A percentile compares a stretch with the other conserved stretches of the same genome.
Conservation (phyloP, 2,797 vertebrate genomes). For the Vireo griseus region DNA sequence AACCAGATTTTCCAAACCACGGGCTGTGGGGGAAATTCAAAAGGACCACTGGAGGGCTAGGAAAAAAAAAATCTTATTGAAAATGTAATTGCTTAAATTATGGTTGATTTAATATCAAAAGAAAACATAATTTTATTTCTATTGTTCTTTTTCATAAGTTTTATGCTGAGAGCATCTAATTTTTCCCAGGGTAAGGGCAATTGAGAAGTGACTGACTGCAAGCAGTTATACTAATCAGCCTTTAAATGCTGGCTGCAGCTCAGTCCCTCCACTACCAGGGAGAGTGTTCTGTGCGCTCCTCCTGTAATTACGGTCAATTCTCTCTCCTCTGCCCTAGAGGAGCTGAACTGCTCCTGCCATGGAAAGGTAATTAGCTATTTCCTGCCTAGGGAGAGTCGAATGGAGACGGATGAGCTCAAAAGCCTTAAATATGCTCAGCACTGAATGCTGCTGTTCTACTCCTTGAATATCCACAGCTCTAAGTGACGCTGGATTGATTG, state of each 20-base stretch:
- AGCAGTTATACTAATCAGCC: background rate
- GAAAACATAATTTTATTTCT: background rate
- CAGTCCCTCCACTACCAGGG: background rate
- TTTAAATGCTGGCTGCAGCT: background rate
- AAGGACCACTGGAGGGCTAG: background rate
- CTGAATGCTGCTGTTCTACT: background rate
- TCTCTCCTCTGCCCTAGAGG: constrained; percentile 1
- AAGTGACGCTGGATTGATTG: background rate
- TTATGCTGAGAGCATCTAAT: background rate
- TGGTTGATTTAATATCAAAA: constrained; percentile 13
- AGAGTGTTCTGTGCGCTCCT: background rate
- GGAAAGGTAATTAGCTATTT: constrained; percentile 46
- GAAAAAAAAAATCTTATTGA: background rate
- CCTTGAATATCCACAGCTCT: background rate
- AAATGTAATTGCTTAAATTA: background rate
- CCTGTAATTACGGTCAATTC: background rate
- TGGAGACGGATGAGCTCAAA: background rate
- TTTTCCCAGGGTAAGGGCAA: background rate
- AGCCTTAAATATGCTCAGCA: background rate
- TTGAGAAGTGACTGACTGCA: background rate
- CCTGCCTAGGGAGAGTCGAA: background rate
- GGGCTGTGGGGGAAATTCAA: background rate
- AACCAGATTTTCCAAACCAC: constrained; percentile 29
- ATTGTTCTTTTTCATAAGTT: background rate
- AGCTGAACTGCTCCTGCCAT: background rate